Evolutionary conservation across 1,140 invertebrate genomes (phyloP), one percentile per base, ranked within the genome.

Genomic region (Babylonia areolata): DNA sequence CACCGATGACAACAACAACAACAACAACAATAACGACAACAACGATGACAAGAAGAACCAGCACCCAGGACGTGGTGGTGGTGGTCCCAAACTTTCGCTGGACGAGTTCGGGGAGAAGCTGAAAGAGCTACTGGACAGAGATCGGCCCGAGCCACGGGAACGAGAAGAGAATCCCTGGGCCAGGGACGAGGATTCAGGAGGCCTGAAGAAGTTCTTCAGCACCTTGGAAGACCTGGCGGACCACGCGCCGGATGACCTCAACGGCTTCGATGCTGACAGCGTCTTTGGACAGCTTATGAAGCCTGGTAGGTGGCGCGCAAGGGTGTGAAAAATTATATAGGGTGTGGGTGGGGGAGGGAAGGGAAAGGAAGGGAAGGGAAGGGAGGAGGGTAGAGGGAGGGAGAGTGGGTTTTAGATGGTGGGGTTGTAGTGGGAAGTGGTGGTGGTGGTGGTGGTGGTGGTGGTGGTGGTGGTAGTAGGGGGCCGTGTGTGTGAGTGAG

Each of bases 201-300:
- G 28, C 58, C 33, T 82, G 28, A 5, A 40, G 37, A 9, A 20
- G 2, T 35, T 82, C 33, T 69, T 82, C 54, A 58, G 51, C 11
- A 23, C n/a, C 15, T 51, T 82, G n/a, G 81, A 82, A 15, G 81
- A 82, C 9, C 46, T 82, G 54, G 81, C 81, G 3, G 81, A 82
- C n/a, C 81, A 31, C 35, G 11, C 37, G 12, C 81, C 81, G 9
- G 81, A 35, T 6, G 81, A 82, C 28, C 81, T 82, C 23, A 69
- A 9, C 31, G 58, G 28, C 37, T 82, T 82, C 54, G 81, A 82
- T 35, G 37, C 54, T 33, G 58, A 39, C 28, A 35, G 9, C 31
- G 23, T 82, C 37, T 28, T 82, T 6, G 37, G 81, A 5, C 54
- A 82, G 37, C 39, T 81, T 12, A 35, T 11, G 17, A 81, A 81